phyloP scores from a whole-genome alignment of 2,113 vertebrate species.

The Damaliscus lunatus region DNA sequence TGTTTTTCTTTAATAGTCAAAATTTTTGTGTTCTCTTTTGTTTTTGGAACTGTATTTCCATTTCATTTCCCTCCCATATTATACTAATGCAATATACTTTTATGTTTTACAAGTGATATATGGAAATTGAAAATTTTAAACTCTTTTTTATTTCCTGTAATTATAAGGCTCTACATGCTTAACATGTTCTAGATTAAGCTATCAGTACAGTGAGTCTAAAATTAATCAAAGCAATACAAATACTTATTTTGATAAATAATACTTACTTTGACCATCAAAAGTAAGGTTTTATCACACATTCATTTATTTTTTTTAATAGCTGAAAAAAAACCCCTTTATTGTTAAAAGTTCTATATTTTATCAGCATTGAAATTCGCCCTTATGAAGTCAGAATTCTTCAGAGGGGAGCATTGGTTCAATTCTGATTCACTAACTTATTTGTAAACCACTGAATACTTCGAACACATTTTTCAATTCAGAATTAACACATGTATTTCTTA shows the following conservation, averaged over 20 bases:
- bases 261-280: constrained; percentile 3
- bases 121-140: constrained; percentile 35
- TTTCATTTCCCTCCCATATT: constrained; percentile 38
- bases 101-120: constrained; percentile 36
- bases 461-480: not conserved
- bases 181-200: constrained; percentile 46
- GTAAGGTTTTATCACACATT: not conserved
- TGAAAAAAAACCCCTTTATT: not conserved
- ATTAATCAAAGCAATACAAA: constrained; percentile 49
- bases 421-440: not conserved
- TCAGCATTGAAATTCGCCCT: not conserved
- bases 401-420: not conserved
- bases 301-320: not conserved
- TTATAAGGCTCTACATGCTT: constrained; percentile 46
- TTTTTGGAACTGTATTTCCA: constrained; percentile 51
- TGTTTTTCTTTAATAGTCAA: not conserved
- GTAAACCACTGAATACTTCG: not conserved
- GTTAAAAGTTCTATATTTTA: not conserved
- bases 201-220: constrained; percentile 35
- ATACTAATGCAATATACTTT: constrained; percentile 46
- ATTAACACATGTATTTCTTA: not conserved
- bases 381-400: not conserved
- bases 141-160: constrained; percentile 44
- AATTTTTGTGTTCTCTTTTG: constrained; percentile 25
- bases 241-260: constrained; percentile 32